Evolutionary conservation across 2,888 invertebrate species (phyloP).

Genomic region (Heliconius hortense): DNA sequence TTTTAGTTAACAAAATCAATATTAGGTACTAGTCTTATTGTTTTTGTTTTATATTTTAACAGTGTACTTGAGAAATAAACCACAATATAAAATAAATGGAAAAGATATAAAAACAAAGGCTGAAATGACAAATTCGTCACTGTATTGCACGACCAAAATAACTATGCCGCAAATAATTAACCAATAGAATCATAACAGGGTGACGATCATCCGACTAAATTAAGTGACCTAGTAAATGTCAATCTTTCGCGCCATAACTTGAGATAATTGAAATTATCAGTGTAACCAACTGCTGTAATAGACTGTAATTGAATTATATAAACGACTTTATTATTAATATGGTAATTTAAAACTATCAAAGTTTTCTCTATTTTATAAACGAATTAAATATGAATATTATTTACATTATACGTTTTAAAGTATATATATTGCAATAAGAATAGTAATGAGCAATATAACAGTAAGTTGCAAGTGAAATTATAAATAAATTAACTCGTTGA

Average conservation of each 20-base stretch:
- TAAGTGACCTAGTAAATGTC: slow-evolving; percentile 18
- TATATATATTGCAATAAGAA: slow-evolving; percentile 1
- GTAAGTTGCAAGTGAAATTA: not conserved
- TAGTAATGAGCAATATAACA: not conserved
- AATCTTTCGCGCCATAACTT: slow-evolving; percentile 1
- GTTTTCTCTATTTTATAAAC: not conserved
- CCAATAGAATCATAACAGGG: slow-evolving; percentile 49
- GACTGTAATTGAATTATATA: not conserved
- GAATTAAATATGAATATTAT: not conserved
- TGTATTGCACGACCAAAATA: slow-evolving; percentile 43
- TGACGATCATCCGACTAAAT: slow-evolving; percentile 36
- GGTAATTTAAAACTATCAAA: not conserved
- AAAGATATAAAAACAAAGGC: slow-evolving; percentile 25
- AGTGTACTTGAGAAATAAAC: not conserved
- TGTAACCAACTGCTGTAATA: not conserved
- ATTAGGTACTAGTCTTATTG: not conserved
- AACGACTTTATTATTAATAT: not conserved
- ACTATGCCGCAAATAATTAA: slow-evolving; percentile 49
- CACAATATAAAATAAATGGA: slow-evolving; percentile 9
- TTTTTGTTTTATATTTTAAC: not conserved
- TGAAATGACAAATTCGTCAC: slow-evolving; percentile 45
- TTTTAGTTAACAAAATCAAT: not conserved
- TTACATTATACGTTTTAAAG: not conserved
- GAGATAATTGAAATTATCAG: slow-evolving; percentile 1
- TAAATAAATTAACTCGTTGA: slow-evolving; percentile 31